Percentiles rank a stretch among this genome's conserved stretches.
Conservation (phyloP, 2,113 vertebrate species). For the Crotalus horridus region DNA sequence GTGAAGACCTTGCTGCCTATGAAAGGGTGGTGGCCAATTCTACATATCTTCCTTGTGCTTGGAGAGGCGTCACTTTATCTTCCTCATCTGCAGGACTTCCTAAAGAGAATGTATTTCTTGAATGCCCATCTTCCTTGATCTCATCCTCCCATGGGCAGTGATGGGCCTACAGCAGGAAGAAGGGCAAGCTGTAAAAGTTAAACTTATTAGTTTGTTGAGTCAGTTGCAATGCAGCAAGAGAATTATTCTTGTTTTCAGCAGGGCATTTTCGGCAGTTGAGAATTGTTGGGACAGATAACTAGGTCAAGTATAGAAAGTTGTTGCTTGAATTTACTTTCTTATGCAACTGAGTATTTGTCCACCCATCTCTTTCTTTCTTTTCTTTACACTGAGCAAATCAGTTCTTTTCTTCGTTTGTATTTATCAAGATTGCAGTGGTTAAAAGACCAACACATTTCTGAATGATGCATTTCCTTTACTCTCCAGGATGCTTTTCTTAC, state of each 20-base stretch:
- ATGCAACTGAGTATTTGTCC: neutral
- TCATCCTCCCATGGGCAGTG: slow-evolving; percentile 38
- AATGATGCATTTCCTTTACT: neutral
- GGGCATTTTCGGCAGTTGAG: slow-evolving; percentile 38
- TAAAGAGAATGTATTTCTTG: slow-evolving; percentile 59
- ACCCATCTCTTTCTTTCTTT: neutral
- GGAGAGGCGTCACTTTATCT: slow-evolving; percentile 72
- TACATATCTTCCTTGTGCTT: slow-evolving; percentile 67
- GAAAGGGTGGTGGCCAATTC: slow-evolving; percentile 77
- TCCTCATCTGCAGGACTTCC: slow-evolving; percentile 72
- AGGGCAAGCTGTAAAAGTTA: slow-evolving; percentile 76
- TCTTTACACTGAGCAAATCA: neutral
- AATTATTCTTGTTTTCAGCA: slow-evolving; percentile 51
- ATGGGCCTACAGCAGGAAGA: slow-evolving; percentile 64
- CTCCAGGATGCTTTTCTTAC: neutral
- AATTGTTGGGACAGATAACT: slow-evolving; percentile 45
- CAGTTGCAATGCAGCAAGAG: slow-evolving; percentile 12
- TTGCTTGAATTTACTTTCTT: slow-evolving; percentile 4
- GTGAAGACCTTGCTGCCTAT: slow-evolving; percentile 79
- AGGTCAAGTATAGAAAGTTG: slow-evolving; percentile 37
- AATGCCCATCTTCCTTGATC: no score
- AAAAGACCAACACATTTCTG: neutral
- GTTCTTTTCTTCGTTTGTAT: neutral
- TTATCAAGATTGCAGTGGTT: neutral
- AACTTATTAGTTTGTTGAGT: slow-evolving; percentile 75